phyloP scores from a whole-genome alignment of 53 echinoderm and acorn worm species.

The Henricia sp. region DNA sequence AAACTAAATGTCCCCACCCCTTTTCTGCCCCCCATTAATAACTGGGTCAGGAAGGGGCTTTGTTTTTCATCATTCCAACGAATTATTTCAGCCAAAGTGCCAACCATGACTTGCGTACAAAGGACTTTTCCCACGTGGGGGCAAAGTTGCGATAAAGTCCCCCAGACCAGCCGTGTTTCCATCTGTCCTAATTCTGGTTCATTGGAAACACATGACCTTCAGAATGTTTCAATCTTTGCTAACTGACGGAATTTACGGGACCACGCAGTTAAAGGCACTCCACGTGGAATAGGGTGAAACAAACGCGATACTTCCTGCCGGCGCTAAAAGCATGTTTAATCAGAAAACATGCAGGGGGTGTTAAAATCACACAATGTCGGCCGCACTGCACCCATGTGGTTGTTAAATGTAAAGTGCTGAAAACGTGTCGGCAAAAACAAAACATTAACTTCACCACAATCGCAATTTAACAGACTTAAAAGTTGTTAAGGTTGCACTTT shows the following conservation, averaged over 20 bases:
- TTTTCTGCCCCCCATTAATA: too few relatives aligned
- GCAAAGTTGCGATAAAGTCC: slow-evolving; percentile 1
- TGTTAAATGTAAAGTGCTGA: neutral
- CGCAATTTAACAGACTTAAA: too few relatives aligned
- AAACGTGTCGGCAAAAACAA: neutral
- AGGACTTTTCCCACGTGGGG: neutral
- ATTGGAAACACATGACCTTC: neutral
- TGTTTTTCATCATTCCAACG: neutral
- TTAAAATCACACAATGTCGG: neutral
- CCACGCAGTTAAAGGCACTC: slow-evolving; percentile 9
- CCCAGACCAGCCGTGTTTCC: neutral
- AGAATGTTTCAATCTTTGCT: neutral
- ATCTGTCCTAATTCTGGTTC: neutral
- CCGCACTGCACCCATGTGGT: neutral
- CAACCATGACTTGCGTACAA: neutral
- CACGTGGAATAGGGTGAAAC: slow-evolving; percentile 35
- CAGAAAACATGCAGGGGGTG: neutral
- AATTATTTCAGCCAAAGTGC: neutral
- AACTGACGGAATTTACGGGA: neutral
- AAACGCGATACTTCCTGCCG: slow-evolving; percentile 3
- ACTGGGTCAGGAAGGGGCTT: too few relatives aligned
- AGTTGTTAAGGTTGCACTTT: too few relatives aligned
- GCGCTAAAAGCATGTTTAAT: neutral
- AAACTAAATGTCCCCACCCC: too few relatives aligned
- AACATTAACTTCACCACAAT: too few relatives aligned